Base-by-base conservation (phyloP, 2,113 vertebrate species). In the Stigmatopora argus region DNA sequence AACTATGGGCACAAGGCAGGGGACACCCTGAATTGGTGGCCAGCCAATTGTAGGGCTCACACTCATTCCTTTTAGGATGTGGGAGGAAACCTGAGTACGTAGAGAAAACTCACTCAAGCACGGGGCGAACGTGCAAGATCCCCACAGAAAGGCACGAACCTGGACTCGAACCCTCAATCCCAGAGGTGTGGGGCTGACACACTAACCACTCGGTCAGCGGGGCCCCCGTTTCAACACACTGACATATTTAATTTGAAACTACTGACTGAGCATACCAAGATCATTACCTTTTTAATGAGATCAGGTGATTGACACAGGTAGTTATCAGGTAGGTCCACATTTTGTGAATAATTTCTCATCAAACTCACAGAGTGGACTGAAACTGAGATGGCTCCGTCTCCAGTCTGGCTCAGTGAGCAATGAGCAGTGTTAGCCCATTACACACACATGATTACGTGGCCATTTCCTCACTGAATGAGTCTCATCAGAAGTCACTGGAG, bases 401-500 rank as follows among this genome's bases (percentile, higher is more conserved):
- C 75, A 66, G 70, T 60, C 66, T 38, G 70, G 87, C 70, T 83
- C 84, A 83, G 81, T 88, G 88, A 89, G 87, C 89, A 87, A 89
- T 90, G 83, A 87, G 85, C 83, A 76, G 83, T 78, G 81, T 88
- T 89, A 84, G 83, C 67, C 71, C 71, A 88, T 90, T 91, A 90
- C 89, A 74, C 84, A 88, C 88, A 87, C 87, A 83, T 82, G 87
- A 91, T 90, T 90, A 90, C 79, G 78, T 86, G 84, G 80, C 82
- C 86, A 86, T 88, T 86, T 83, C 84, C 88, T 81, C 84, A 70
- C 78, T 77, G 79, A 88, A 84, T 75, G 79, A 76, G 82, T 82
- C 86, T 88, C 89, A 91, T 89, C 88, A 86, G 85, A 89, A 87
- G 85, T 86, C 85, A 83, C 65, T 85, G 82, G 88, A 86, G 86